Base-by-base conservation (phyloP, 92 coral and sea anemone genomes). In the Bergia puertoricense region DNA sequence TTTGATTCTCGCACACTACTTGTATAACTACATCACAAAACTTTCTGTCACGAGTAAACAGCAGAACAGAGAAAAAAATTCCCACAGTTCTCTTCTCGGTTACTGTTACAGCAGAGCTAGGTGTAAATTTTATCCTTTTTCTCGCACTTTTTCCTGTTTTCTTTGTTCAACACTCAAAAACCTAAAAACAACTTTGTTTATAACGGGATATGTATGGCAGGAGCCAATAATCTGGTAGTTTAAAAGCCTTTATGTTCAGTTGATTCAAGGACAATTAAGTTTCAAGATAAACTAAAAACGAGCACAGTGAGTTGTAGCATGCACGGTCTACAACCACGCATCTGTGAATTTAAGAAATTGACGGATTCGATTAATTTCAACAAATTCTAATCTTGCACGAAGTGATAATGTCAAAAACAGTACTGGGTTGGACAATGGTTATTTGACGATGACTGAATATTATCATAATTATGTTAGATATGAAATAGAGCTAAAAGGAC, bases 311-410 rank as follows among this genome's bases (percentile, higher is more conserved):
- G 42, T 82, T 66, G 77, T n/a, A 45, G 18, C 67, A 15, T 76
- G 22, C 50, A 30, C 30, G 30, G 30, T 30, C 20, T 16, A 0
- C 51, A 8, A 65, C 11, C 86, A 37, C 54, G 22, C 62, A 65
- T n/a, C 41, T 23, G 87, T 20, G 45, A 38, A 14, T 15, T 84
- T 43, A 44, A 68, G 65, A 84, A 82, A 84, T 72, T 10, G 42
- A 23, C n/a, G 44, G 78, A 36, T 69, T 84, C 57, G 65, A 84
- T 46, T 84, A 45, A 44, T 71, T 68, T 84, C 46, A 62, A 4
- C 7, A 20, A 62, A 37, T 2, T 68, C 59, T 71, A 50, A 43
- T 68, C 77, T 42, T 8, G 41, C 45, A 48, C 75, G 39, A 23
- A 37, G 57, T 20, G 23, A 80, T 22, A 66, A 43, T n/a, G 62